Conservation (phyloP, 2,888 invertebrate genomes). For the Ommatoiulus sabulosus region DNA sequence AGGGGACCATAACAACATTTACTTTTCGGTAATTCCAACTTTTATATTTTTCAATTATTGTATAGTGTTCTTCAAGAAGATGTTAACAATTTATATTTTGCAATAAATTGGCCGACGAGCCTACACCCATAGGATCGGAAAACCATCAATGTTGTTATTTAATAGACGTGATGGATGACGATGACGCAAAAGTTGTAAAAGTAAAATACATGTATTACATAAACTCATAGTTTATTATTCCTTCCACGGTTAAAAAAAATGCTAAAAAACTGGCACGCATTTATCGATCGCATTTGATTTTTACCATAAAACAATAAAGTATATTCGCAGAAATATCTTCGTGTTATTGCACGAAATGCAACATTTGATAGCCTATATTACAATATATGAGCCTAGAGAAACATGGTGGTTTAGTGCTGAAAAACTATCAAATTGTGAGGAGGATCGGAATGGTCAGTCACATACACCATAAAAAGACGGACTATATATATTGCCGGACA, state of each 20-base stretch:
- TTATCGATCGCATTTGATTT: conserved; percentile 30
- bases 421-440: conserved; percentile 30
- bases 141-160: too few species aligned
- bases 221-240: neutral
- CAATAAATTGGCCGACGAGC: too few species aligned
- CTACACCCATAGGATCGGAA: too few species aligned
- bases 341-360: conserved; percentile 30
- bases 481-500: conserved; percentile 28
- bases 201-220: neutral
- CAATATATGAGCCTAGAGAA: neutral
- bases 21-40: too few species aligned
- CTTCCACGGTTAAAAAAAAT: neutral
- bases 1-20: too few species aligned
- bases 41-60: too few species aligned
- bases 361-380: conserved; percentile 36
- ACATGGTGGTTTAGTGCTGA: conserved; percentile 43
- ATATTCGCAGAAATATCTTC: conserved; percentile 24
- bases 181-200: neutral
- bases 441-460: conserved; percentile 36
- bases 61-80: too few species aligned
- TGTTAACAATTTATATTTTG: too few species aligned
- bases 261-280: neutral
- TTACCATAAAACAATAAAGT: conserved; percentile 35
- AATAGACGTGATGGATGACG: too few species aligned
- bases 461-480: conserved; percentile 16